phyloP scores from a whole-genome alignment of 2,888 invertebrate species.

The Leucania comma region DNA sequence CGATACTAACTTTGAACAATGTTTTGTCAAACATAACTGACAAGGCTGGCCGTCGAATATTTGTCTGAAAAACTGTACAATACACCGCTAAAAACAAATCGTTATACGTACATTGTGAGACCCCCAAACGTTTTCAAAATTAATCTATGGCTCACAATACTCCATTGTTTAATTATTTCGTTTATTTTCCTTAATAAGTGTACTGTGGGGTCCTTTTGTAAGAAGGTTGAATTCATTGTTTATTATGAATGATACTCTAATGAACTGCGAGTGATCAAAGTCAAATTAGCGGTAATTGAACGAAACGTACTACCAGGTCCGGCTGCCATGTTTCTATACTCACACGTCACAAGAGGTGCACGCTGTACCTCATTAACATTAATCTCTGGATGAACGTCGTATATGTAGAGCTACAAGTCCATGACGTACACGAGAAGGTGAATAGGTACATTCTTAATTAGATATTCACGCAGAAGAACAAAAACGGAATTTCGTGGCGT shows the following conservation, averaged over 20 bases:
- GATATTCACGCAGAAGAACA: slow-evolving; percentile 61
- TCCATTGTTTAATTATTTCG: slow-evolving; percentile 60
- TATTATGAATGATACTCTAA: slow-evolving; percentile 42
- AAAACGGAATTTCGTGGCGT: slow-evolving; percentile 56
- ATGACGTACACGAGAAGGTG: slow-evolving; percentile 23
- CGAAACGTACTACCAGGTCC: background rate
- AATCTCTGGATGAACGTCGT: slow-evolving; percentile 30
- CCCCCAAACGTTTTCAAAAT: slow-evolving; percentile 50
- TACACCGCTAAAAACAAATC: slow-evolving; percentile 36
- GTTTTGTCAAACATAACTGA: slow-evolving; percentile 14
- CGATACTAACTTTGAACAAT: slow-evolving; percentile 9
- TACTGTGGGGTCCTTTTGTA: slow-evolving; percentile 50
- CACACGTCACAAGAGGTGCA: slow-evolving; percentile 17
- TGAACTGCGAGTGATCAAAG: slow-evolving; percentile 40
- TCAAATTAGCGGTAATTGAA: slow-evolving; percentile 33
- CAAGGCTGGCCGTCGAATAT: slow-evolving; percentile 12
- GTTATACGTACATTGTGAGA: slow-evolving; percentile 37
- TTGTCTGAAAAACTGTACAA: slow-evolving; percentile 26
- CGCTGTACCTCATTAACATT: slow-evolving; percentile 45
- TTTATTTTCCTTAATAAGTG: slow-evolving; percentile 60
- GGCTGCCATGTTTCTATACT: slow-evolving; percentile 7
- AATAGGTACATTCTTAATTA: slow-evolving; percentile 56
- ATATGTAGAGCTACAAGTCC: slow-evolving; percentile 25
- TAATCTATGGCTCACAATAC: slow-evolving; percentile 58
- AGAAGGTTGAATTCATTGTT: slow-evolving; percentile 44